phyloP scores from a whole-genome alignment of 1,140 invertebrate genomes.

The Pinna nobilis region DNA sequence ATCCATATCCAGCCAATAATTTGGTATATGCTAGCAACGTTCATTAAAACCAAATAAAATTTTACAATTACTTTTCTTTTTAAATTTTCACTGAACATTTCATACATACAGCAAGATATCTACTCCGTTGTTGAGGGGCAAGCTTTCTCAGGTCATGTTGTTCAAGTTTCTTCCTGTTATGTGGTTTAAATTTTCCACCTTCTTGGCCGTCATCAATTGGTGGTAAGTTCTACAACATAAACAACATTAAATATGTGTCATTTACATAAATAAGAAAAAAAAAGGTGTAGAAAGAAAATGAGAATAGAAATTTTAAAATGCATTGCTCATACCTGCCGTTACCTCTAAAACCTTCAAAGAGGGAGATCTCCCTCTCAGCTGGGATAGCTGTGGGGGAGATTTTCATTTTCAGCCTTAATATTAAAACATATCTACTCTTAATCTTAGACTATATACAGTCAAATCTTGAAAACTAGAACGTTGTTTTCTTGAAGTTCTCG shows the following conservation, averaged over 20 bases:
- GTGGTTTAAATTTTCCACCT: slow-evolving; percentile 47
- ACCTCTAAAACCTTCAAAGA: too few species aligned
- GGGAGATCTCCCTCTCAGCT: too few species aligned
- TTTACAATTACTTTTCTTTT: too few species aligned
- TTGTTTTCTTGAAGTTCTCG: too few species aligned
- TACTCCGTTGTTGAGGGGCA: slow-evolving; percentile 59
- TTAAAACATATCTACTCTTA: too few species aligned
- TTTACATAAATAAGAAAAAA: background rate
- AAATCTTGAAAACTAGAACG: background rate
- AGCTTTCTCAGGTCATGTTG: slow-evolving; percentile 60
- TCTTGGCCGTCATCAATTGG: slow-evolving; percentile 73
- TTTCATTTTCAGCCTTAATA: too few species aligned
- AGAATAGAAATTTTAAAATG: background rate
- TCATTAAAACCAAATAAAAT: too few species aligned
- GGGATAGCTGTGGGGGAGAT: too few species aligned
- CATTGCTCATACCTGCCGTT: too few species aligned
- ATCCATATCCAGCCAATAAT: too few species aligned
- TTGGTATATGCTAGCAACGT: too few species aligned
- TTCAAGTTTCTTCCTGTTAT: slow-evolving; percentile 55
- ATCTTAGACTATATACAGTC: background rate
- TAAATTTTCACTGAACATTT: background rate
- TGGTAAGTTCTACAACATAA: slow-evolving; percentile 28
- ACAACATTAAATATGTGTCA: background rate
- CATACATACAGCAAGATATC: slow-evolving; percentile 63
- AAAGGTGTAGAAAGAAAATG: background rate